A percentile compares a stretch with the other conserved stretches of the same genome.
phyloP scores from a whole-genome alignment of 2,888 invertebrate species.

The Xylota segnis region DNA sequence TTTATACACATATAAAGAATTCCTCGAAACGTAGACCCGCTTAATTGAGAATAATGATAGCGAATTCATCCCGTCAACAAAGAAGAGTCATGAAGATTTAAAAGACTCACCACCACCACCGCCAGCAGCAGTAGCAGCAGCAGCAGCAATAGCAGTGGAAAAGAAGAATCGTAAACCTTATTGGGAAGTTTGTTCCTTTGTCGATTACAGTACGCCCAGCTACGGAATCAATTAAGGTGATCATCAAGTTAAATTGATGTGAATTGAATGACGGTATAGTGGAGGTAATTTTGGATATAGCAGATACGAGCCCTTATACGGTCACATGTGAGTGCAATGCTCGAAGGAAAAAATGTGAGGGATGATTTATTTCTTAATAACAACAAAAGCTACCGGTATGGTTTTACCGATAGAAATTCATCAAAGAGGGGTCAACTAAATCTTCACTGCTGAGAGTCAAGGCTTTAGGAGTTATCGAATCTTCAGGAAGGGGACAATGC shows the following conservation, averaged over 20 bases:
- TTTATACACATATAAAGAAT: constrained; percentile 54
- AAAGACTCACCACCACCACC: constrained; percentile 39
- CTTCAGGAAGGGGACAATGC: no score
- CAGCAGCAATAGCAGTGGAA: constrained; percentile 29
- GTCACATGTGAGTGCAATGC: constrained; percentile 42
- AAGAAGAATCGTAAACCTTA: constrained; percentile 51
- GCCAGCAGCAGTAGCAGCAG: constrained; percentile 5
- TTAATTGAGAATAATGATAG: constrained; percentile 77
- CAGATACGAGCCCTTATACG: constrained; percentile 58
- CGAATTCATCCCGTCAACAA: constrained; percentile 66
- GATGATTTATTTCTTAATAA: constrained; percentile 37
- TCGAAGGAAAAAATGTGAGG: background rate
- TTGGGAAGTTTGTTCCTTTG: constrained; percentile 65
- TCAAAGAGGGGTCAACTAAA: background rate
- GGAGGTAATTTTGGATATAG: constrained; percentile 63
- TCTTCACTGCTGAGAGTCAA: no score
- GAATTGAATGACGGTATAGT: constrained; percentile 72
- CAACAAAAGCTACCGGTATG: constrained; percentile 20
- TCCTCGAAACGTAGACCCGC: constrained; percentile 73
- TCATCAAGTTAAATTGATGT: constrained; percentile 76
- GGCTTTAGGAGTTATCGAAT: no score
- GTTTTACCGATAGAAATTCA: background rate
- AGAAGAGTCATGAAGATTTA: constrained; percentile 45
- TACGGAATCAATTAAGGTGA: constrained; percentile 75
- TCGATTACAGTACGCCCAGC: constrained; percentile 57